Evolutionary conservation across 1,140 invertebrate species (phyloP), one percentile per base, ranked within the genome.

Genomic region (Cepaea nemoralis): DNA sequence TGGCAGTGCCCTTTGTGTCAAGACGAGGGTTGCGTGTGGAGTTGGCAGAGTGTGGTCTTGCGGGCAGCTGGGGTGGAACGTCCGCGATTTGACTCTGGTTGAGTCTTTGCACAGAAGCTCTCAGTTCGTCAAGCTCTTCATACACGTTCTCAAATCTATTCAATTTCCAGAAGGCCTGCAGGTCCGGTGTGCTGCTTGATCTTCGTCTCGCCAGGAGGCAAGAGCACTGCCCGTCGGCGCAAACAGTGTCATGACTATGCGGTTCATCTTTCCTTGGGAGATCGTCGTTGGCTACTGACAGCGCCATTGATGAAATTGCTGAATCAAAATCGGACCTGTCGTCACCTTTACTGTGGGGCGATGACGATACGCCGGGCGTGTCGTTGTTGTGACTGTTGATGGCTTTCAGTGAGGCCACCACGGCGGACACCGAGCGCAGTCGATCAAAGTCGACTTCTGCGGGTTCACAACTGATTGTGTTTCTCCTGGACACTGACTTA

Each of bases 151-250:
- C 59, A 1, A 40, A 42, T 5, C 39, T 40, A 33, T 59, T 45
- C 10, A 19, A 14, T 78, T 78, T 78, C 55, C 33, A 39, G 24
- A 39, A 42, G 2, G 59, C n/a, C 27, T 66, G 31, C 22, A 78
- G 27, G 67, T 78, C 76, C 6, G 40, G 27, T 22, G 76, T 78
- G 39, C 76, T 78, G 76, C 76, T 78, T 10, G 76, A 66, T 37
- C 74, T 50, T 50, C 39, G 37, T 24, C 31, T 16, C n/a, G 5
- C 45, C 14, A 74, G 31, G 37, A 19, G 19, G 24, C 55, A 59
- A 19, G 55, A 24, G 24, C 24, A 59, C 14, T 5, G 24, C n/a
- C 22, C 55, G 5, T 59, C 55, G 5, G 55, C 5, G n/a, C 55
- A 59, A 24, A 22, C 55, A 59, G 55, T 12, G n/a, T 24, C 55